Base-by-base conservation (phyloP, 2,888 invertebrate genomes). In the Folsomia manolachei region DNA sequence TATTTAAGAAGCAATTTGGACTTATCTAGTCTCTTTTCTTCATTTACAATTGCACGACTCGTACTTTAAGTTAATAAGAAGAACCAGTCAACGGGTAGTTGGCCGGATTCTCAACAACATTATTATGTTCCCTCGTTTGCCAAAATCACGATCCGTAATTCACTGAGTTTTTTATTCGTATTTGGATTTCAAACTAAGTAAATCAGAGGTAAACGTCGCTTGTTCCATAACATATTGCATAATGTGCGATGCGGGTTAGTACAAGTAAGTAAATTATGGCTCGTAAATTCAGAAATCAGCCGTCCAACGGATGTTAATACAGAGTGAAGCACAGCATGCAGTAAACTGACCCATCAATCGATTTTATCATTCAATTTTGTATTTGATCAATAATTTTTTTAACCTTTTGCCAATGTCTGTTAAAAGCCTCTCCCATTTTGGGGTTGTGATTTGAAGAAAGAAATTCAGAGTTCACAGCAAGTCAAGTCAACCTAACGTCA, bases 51-150 rank as follows among this genome's bases (percentile, higher is more conserved):
- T n/a, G n/a, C n/a, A n/a, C n/a, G n/a, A n/a, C n/a, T n/a, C n/a
- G n/a, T n/a, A n/a, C n/a, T n/a, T n/a, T n/a, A n/a, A n/a, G n/a
- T n/a, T n/a, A n/a, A n/a, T n/a, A n/a, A n/a, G 79, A 78, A 77
- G 81, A 52, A 86, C 86, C 66, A 83, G 87, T 74, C 71, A 71
- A 51, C 62, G 39, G 1, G 60, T 60, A 26, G 63, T 52, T 25
- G 19, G 19, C 9, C 9, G 51, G 9, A 11, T 51, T 51, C 9
- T 51, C 51, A 51, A 51, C 9, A 51, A 51, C 18, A 18, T 11
- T 9, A 51, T 18, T 11, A 51, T 18, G 9, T 51, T 51, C 51
- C 7, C 60, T 60, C n/a, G n/a, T n/a, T 39, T 39, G 7, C 39
- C 39, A 39, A 39, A 39, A 39, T 4, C 39, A n/a, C n/a, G n/a